These are phyloP conservation scores for Pimpla rufipes DNA, from an alignment of 2,888 invertebrate species.

Conservation along the genomic window DNA sequence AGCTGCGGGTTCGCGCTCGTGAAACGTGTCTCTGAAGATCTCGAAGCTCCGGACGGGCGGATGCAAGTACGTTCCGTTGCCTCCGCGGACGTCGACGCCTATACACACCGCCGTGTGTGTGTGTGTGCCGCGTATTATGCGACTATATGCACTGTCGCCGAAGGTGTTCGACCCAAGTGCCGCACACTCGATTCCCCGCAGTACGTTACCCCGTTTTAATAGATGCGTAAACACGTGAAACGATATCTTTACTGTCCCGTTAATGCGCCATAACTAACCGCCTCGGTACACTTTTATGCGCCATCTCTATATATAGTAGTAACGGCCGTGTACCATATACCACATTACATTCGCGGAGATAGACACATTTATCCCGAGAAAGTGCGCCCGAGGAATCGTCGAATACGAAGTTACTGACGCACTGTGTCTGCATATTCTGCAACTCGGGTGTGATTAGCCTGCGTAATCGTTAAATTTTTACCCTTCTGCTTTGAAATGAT, in stretches of 20 bases:
- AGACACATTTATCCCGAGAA: neutral
- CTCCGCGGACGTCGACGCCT: neutral
- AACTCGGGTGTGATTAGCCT: no score
- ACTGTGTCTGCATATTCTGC: no score
- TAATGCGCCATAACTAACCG: constrained; percentile 65
- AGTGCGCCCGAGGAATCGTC: neutral
- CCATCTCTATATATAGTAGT: constrained; percentile 24
- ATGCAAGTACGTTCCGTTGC: constrained; percentile 3
- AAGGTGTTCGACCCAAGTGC: constrained; percentile 56
- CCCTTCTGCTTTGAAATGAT: no score
- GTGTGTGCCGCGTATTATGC: neutral
- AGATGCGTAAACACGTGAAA: constrained; percentile 66
- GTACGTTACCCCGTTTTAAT: constrained; percentile 62
- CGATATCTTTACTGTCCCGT: constrained; percentile 67
- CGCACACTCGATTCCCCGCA: constrained; percentile 45
- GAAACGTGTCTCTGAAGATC: constrained; percentile 7
- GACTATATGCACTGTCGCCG: neutral
- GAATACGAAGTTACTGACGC: constrained; percentile 2
- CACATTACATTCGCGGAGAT: neutral
- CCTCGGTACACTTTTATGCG: constrained; percentile 44
- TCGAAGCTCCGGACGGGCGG: neutral
- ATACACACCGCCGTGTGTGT: neutral
- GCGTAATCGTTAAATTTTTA: no score
- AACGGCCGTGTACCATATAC: constrained; percentile 8
- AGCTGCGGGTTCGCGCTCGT: neutral